These are phyloP conservation scores for Oceanodroma leucorhoa DNA, from an alignment of 2,797 vertebrate species.

Conservation along the genomic window DNA sequence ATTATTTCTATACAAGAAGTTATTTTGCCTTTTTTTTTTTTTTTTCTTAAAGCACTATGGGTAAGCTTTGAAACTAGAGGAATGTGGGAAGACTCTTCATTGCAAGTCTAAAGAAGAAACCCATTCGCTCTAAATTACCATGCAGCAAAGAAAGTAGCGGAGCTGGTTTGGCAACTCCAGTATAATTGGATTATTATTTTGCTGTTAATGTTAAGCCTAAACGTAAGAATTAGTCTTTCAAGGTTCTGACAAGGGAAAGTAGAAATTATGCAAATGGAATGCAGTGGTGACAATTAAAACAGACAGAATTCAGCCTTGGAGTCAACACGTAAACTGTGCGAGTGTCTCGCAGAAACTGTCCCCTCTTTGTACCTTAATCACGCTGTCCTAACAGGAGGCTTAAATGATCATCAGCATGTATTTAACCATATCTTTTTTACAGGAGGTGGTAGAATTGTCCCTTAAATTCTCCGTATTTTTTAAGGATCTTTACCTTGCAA, in stretches of 20 bases:
- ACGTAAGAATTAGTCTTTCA: background rate
- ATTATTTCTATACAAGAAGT: background rate
- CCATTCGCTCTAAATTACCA: background rate
- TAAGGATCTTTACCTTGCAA: background rate
- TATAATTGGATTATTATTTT: constrained; percentile 16
- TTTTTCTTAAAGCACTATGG: background rate
- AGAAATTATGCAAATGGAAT: background rate
- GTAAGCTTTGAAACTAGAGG: background rate
- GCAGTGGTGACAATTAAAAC: background rate
- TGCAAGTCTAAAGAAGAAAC: background rate
- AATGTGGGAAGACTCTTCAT: background rate
- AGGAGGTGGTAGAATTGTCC: background rate
- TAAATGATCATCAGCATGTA: background rate
- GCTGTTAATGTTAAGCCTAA: background rate
- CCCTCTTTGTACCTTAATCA: background rate
- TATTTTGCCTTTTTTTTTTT: background rate
- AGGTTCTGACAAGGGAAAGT: background rate
- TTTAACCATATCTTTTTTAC: background rate
- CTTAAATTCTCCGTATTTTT: background rate
- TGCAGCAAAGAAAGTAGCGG: background rate
- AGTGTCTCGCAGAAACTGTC: background rate
- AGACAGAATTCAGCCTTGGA: background rate
- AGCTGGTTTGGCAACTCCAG: background rate
- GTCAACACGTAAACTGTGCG: background rate
- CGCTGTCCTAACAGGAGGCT: background rate